Base-by-base conservation (phyloP, 2,113 vertebrate genomes). In the Mola mola region DNA sequence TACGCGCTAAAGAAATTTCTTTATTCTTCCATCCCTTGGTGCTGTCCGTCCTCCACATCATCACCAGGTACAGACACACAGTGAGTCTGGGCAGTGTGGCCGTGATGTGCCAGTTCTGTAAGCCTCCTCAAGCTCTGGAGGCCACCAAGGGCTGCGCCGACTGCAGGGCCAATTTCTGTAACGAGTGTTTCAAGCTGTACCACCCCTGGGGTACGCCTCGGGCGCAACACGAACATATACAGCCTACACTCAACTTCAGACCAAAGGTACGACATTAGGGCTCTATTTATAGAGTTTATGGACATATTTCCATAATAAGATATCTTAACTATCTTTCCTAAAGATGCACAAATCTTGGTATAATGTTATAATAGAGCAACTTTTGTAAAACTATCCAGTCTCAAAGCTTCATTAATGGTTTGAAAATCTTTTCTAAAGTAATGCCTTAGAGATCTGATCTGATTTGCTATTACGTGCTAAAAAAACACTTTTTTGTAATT, bases 191-290 rank as follows among this genome's bases (percentile, higher is more conserved):
- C 89, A 98, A 98, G 83, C 95, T 98, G 51, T 97, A 96, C 82
- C 97, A 98, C 78, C 96, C 97, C 2, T 98, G 97, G 97, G 96
- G 96, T 49, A 98, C 97, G 3, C 95, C 96, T 40, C 94, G 96
- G 41, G 96, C 97, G 8, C 95, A 98, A 74, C 97, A 98, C 0
- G 97, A 99, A 57, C 95, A 95, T 61, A 96, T 96, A 0, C 92
- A 85, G 12, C 96, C 97, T 8, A 96, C 95, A 0, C 95, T 97
- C 70, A 96, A 94, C 80, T 98, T 98, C 85, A 94, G 96, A 64
- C 96, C 97, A 69, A 98, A 98, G 94, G 97, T 96, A 71, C 88
- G 81, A 41, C 34, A 21, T n/a, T n/a, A n/a, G n/a, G n/a, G n/a
- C n/a, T n/a, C n/a, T n/a, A n/a, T n/a, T n/a, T n/a, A n/a, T n/a